Evolutionary conservation across 2,888 invertebrate genomes (phyloP), one percentile per base, ranked within the genome.

Genomic region (Polyommatus iphigenia): DNA sequence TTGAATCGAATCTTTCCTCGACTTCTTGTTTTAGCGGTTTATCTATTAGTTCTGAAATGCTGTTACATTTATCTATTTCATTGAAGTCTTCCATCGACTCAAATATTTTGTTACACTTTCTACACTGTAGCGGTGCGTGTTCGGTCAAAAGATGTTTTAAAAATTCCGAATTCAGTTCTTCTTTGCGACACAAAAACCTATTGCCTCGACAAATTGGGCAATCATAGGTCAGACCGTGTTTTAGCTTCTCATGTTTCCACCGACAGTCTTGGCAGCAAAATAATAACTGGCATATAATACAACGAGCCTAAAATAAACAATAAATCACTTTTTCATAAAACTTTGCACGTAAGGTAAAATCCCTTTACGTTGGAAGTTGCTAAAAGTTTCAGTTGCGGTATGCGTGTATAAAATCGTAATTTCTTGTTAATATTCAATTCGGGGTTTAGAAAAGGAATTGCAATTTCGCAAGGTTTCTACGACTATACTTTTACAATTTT

Each of bases 201-300:
- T 83, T 82, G 13, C 90, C 90, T 79, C 93, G 85, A 79, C 94
- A 94, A 78, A 94, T 87, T 0, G 89, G 88, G 76, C 94, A 94
- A 78, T 94, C 90, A 84, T 88, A 94, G 5, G 85, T 84, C 1
- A 94, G 86, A 2, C 86, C 87, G 84, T 94, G 94, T 3, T 84
- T 81, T 2, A 78, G 79, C 78, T 83, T 82, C 71, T 94, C 94
- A 88, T 94, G 94, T 76, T 85, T 88, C 85, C 89, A 85, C 18
- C 94, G 92, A 78, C 94, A 94, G 18, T 90, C 84, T 3, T 84
- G 85, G 78, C 94, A 94, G 84, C 94, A 94, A 81, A 93, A 94
- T 78, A 90, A 83, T 72, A 88, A 85, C 78, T 90, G 89, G 82
- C 94, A 94, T 18, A 91, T 88, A 78, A 94, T 88, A 80, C 94